A percentile compares a stretch with the other conserved stretches of the same genome.
Evolutionary conservation across 1,140 invertebrate species (phyloP).

Genomic region (Pygmarrhopalites habei): DNA sequence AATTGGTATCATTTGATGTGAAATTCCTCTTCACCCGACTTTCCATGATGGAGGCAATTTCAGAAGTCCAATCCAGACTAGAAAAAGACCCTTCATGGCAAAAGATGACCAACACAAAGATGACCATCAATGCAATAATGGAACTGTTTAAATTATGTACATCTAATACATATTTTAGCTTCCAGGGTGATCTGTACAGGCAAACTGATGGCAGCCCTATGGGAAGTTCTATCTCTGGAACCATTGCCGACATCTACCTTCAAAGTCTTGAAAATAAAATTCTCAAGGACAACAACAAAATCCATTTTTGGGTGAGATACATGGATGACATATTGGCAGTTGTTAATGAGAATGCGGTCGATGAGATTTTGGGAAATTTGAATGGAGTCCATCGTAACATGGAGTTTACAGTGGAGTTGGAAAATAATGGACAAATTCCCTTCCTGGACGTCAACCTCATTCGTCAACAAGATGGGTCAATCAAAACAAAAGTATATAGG

Average conservation of each 20-base stretch:
- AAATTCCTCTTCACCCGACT: too few species aligned
- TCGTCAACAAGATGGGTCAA: background rate
- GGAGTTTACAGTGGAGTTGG: background rate
- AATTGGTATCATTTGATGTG: background rate
- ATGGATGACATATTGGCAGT: background rate
- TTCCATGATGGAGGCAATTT: background rate
- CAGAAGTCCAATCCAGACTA: background rate
- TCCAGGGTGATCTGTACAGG: background rate
- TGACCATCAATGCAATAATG: background rate
- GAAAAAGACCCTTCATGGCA: background rate
- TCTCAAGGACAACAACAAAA: background rate
- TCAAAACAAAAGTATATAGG: background rate
- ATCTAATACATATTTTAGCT: conserved; percentile 1
- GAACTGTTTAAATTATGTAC: background rate
- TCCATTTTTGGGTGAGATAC: too few species aligned
- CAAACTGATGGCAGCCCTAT: conserved; percentile 2
- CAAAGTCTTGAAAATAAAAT: background rate
- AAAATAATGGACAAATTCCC: background rate
- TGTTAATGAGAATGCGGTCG: background rate
- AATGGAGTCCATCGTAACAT: background rate
- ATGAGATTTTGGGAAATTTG: background rate
- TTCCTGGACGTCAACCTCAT: background rate
- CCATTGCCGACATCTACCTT: background rate
- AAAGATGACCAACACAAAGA: background rate
- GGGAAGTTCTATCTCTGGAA: background rate